Evolutionary conservation across 2,888 invertebrate genomes (phyloP), one percentile per base, ranked within the genome.

Genomic region (Pristionchus fissidentatus): DNA sequence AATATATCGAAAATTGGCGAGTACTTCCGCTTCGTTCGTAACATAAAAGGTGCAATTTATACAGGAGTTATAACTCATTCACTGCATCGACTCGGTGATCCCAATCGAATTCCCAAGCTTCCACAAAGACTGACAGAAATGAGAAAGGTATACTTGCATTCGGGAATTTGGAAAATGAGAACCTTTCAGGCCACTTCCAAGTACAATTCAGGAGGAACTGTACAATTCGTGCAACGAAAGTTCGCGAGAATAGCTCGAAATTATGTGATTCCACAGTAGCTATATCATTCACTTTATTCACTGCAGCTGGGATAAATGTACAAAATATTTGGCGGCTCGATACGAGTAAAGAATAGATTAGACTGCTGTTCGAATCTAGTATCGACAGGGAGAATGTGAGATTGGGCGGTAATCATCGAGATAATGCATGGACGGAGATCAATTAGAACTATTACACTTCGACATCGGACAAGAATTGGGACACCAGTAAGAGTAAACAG

Each of bases 61-160:
- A 29, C 79, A 79, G 62, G 35, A 3, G n/a, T 62, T 41, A 62
- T 81, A 15, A 66, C 81, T 29, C 62, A 81, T 22, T 60, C 81
- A 0, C 52, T 83, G 3, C 73, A 73, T 26, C 70, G 55, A 2
- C 43, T 83, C 13, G 52, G 49, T 26, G 83, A 83, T 19, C 43
- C 70, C 15, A 41, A 52, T 1, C 32, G 83, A 26, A 41, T 83
- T n/a, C 83, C 83, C n/a, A 70, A 73, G 43, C 32, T 83, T 32
- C 83, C 83, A 0, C 83, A 83, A 22, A 22, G 83, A 26, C 15
- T 83, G 52, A 70, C 73, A 10, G 83, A 83, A 38, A 29, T 83
- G 49, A 46, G 73, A 70, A 83, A 73, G 73, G 83, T 73, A 55
- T 38, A 22, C 8, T 8, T 35, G 22, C 5, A 32, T 46, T 73